Conservation (phyloP, 2,888 invertebrate genomes). For the Hirtodrosophila trivittata region DNA sequence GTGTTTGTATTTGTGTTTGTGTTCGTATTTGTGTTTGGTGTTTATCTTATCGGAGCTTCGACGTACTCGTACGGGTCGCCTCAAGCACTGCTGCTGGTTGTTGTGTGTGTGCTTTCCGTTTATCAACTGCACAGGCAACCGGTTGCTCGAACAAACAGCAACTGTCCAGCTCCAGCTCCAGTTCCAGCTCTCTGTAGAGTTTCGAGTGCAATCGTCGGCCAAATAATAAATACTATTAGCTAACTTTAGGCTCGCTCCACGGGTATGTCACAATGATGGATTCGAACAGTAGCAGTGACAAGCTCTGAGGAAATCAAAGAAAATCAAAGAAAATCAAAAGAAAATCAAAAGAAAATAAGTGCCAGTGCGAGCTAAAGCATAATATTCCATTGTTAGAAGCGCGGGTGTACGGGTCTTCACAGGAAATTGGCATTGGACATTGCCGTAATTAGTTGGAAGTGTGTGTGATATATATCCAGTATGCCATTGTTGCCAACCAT, state of each 20-base stretch:
- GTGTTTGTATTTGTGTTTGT: conserved; percentile 37
- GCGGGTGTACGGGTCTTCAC: no score
- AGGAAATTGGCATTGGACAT: neutral
- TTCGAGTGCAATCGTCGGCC: no score
- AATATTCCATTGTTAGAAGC: no score
- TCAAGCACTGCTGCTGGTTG: conserved; percentile 48
- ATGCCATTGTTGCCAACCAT: conserved; percentile 73
- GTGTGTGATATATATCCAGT: neutral
- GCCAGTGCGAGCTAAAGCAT: no score
- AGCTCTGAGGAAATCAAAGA: no score
- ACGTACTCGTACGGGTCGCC: conserved; percentile 25
- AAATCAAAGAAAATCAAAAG: no score
- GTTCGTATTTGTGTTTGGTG: conserved; percentile 35
- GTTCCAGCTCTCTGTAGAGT: conserved; percentile 21
- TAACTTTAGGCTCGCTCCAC: no score
- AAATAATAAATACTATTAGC: neutral
- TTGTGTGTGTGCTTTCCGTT: conserved; percentile 36
- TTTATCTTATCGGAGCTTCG: conserved; percentile 60
- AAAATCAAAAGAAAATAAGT: no score
- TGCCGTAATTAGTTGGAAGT: conserved; percentile 2
- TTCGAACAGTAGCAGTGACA: no score
- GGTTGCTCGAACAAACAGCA: conserved; percentile 59
- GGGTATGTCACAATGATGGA: conserved; percentile 7
- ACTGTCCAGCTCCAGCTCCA: conserved; percentile 48
- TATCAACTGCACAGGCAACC: conserved; percentile 60